A percentile compares a stretch with the other conserved stretches of the same genome.
phyloP scores from a whole-genome alignment of 2,888 invertebrate species.

The Epirrhoe alternata region DNA sequence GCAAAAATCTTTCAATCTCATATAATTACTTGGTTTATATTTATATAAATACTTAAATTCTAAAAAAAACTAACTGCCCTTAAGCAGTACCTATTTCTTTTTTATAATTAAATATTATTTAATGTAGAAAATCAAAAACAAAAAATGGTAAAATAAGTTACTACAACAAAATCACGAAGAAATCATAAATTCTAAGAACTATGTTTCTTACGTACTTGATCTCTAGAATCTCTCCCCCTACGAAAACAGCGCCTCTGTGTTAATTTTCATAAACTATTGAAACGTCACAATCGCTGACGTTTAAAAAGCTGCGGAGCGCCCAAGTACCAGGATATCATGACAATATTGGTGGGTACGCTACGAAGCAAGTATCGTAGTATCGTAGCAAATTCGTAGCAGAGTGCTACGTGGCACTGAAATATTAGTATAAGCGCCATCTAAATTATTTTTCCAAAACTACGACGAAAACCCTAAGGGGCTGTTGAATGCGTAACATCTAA shows the following conservation, averaged over 20 bases:
- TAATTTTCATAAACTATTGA: constrained; percentile 3
- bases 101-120: no score
- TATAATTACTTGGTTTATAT: no score
- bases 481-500: not conserved
- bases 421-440: constrained; percentile 18
- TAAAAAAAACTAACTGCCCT: no score
- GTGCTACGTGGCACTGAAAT: constrained; percentile 1
- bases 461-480: not conserved
- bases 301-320: constrained; percentile 20
- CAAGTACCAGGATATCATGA: constrained; percentile 34
- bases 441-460: constrained; percentile 14
- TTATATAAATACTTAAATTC: no score
- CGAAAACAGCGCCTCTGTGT: not conserved
- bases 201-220: not conserved
- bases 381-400: constrained; percentile 17
- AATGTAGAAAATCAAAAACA: no score
- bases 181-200: no score
- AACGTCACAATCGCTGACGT: constrained; percentile 23
- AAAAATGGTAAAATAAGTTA: no score
- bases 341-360: constrained; percentile 4
- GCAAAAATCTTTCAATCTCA: no score
- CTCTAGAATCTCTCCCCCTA: not conserved
- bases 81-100: no score
- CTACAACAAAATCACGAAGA: no score
- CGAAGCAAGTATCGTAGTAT: not conserved